phyloP scores from a whole-genome alignment of 2,113 vertebrate species.

The Corythaixoides concolor region DNA sequence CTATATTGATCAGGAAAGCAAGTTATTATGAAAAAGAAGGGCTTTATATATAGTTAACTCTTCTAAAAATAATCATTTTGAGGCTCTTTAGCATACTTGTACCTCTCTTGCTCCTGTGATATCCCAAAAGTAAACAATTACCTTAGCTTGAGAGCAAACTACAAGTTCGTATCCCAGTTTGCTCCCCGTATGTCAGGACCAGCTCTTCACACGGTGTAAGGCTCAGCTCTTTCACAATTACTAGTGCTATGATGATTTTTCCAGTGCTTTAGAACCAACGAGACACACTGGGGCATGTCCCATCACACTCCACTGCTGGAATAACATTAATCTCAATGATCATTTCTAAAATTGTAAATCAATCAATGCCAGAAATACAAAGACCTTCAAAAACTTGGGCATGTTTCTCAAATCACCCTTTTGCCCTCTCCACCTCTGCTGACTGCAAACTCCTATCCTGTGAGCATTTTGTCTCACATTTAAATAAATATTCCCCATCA shows the following conservation, averaged over 20 bases:
- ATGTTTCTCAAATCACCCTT: conserved; percentile 41
- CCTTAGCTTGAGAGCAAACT: conserved; percentile 6
- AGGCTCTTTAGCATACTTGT: neutral
- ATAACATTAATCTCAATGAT: neutral
- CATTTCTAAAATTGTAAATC: neutral
- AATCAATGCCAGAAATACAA: neutral
- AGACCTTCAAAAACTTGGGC: conserved; percentile 7
- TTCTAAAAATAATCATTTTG: neutral
- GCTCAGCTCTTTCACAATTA: neutral
- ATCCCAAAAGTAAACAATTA: neutral
- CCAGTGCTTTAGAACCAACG: neutral
- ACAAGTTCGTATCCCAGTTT: neutral
- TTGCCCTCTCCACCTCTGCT: conserved; percentile 19
- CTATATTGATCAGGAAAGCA: conserved; percentile 14
- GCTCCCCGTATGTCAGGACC: neutral
- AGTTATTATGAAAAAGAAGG: neutral
- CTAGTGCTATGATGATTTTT: neutral
- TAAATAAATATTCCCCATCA: conserved; percentile 68
- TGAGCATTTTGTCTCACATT: conserved; percentile 47
- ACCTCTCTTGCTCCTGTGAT: neutral
- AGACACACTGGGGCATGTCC: rapidly evolving
- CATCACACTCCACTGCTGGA: neutral
- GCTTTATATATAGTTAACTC: neutral
- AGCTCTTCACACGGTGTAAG: neutral
- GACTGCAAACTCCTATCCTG: conserved; percentile 26